Evolutionary conservation across 2,797 vertebrate species (phyloP), one percentile per base, ranked within the genome.

Genomic region (Sebastes itinus): DNA sequence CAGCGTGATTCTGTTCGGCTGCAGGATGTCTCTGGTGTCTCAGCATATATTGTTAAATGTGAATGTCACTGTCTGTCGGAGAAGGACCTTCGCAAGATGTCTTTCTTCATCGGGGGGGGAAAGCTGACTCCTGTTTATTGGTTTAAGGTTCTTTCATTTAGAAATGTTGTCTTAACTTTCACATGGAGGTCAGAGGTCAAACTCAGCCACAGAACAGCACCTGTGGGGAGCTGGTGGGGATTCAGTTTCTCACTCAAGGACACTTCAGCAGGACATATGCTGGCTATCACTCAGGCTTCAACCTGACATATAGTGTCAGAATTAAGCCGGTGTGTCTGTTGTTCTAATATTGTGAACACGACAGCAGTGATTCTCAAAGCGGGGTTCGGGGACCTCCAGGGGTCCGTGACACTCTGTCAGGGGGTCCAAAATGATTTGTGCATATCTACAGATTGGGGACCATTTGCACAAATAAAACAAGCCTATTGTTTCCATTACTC

Each of bases 21-120:
- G 78, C 70, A 52, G 65, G 11, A 25, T 65, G 67, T 70, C 75
- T 74, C 73, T 60, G 73, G 42, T 23, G 64, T 83, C 62, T 77
- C 81, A 67, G 77, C 89, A 83, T 65, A 85, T 70, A 73, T 70
- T 78, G 69, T 71, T 77, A 63, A 81, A 86, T 71, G 72, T 72
- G 64, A 88, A 80, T 65, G 78, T 87, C 77, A 71, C 75, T 35
- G 66, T 27, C 55, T 66, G 77, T 55, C 70, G 35, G 42, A 68
- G 75, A 63, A 62, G 23, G 74, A 77, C 58, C 27, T 67, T 61
- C 10, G 18, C 25, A 23, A 69, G 71, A 38, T 78, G 35, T 32
- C 32, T 52, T 69, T 58, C 27, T 23, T 77, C 30, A 32, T 76
- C 22, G 59, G 54, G 9, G 72, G 12, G 11, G 12, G 5, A 27